phyloP scores from a whole-genome alignment of 2,113 vertebrate genomes.

The Symphodus melops region DNA sequence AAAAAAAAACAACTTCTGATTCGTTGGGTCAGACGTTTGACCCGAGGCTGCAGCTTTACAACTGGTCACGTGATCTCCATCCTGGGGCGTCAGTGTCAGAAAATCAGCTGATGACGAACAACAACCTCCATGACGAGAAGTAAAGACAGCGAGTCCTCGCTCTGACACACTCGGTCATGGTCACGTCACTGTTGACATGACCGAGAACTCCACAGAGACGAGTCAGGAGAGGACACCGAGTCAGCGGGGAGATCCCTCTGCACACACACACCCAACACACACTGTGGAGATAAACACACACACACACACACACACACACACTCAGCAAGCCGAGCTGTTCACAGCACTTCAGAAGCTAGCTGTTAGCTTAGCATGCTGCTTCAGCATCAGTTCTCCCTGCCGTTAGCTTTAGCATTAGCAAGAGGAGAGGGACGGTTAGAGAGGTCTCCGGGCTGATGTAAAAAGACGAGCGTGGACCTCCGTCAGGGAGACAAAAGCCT shows the following conservation, averaged over 20 bases:
- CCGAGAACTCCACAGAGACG: neutral
- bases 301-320: neutral
- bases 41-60: conserved; percentile 3
- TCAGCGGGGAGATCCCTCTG: neutral
- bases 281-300: neutral
- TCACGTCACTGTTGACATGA: conserved; percentile 10
- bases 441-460: neutral
- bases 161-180: conserved; percentile 22
- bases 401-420: neutral
- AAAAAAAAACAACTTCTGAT: neutral
- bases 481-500: conserved; percentile 32
- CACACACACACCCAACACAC: neutral
- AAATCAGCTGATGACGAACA: conserved; percentile 10
- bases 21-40: conserved; percentile 8
- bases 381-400: neutral
- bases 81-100: neutral
- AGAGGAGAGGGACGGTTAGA: neutral
- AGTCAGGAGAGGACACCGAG: neutral
- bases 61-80: conserved; percentile 51
- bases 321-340: neutral
- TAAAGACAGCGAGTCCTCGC: neutral
- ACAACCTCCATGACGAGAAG: conserved; percentile 2
- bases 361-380: conserved; percentile 20
- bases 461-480: conserved; percentile 24
- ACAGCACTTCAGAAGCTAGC: neutral